Evolutionary conservation across 2,888 invertebrate species (phyloP).

Genomic region (Hybos culiciformis): DNA sequence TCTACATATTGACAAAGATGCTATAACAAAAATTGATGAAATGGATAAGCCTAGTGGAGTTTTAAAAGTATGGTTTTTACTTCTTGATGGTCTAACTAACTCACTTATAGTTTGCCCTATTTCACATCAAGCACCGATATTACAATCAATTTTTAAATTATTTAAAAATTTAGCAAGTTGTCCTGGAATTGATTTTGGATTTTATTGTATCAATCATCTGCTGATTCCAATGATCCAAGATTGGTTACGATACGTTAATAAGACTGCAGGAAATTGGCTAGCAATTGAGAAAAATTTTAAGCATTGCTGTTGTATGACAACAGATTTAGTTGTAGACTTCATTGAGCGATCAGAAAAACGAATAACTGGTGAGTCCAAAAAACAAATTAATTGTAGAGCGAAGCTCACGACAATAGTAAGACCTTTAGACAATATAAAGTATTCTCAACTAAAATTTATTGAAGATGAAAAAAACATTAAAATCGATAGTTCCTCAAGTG

Average conservation of each 20-base stretch:
- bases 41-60: conserved; percentile 72
- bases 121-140: conserved; percentile 71
- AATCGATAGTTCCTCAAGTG: conserved; percentile 25
- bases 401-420: conserved; percentile 27
- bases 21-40: conserved; percentile 35
- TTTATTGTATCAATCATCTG: conserved; percentile 85
- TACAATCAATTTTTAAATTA: conserved; percentile 77
- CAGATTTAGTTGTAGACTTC: conserved; percentile 80
- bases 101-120: conserved; percentile 75
- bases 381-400: conserved; percentile 8
- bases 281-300: conserved; percentile 79
- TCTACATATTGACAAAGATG: conserved; percentile 36
- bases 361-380: conserved; percentile 21
- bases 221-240: conserved; percentile 85
- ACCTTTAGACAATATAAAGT: conserved; percentile 31
- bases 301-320: conserved; percentile 85
- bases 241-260: conserved; percentile 69
- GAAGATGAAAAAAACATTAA: conserved; percentile 15
- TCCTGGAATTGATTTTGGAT: conserved; percentile 78
- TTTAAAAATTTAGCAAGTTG: conserved; percentile 60
- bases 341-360: conserved; percentile 60
- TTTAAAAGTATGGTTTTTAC: conserved; percentile 77
- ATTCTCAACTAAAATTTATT: conserved; percentile 31
- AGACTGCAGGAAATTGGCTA: conserved; percentile 59
- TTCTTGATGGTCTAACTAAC: conserved; percentile 73